These are phyloP conservation scores for Planococcus citri DNA, from an alignment of 1,140 invertebrate species.

Conservation along the genomic window DNA sequence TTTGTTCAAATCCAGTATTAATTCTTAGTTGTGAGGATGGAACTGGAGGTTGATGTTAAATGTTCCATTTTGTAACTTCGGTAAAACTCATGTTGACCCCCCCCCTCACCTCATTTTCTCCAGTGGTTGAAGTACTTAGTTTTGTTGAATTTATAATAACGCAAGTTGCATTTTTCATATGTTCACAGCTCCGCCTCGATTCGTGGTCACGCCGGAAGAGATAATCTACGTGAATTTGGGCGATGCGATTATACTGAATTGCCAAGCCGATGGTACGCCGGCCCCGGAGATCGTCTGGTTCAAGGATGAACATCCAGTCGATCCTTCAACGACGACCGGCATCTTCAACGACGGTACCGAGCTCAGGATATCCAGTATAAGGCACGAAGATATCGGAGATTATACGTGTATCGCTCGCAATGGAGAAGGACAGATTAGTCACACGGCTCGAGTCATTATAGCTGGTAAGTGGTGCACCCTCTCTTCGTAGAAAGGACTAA, in stretches of 20 bases:
- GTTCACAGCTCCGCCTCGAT: constrained; percentile 65
- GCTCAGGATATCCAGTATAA: constrained; percentile 76
- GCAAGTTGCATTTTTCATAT: constrained; percentile 19
- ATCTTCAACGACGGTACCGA: constrained; percentile 86
- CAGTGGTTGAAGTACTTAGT: no score
- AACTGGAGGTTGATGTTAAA: no score
- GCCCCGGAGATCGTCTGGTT: constrained; percentile 84
- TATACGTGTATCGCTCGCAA: constrained; percentile 90
- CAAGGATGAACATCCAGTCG: constrained; percentile 78
- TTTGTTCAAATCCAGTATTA: no score
- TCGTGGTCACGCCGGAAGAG: constrained; percentile 81
- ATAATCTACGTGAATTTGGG: constrained; percentile 92
- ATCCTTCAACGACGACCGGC: constrained; percentile 65
- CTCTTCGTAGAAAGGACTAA: neutral
- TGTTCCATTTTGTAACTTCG: no score
- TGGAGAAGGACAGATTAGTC: constrained; percentile 84
- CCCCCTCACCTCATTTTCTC: no score
- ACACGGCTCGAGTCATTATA: constrained; percentile 86
- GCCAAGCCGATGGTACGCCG: constrained; percentile 84
- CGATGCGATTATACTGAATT: constrained; percentile 87
- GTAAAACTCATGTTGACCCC: no score
- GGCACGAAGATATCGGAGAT: constrained; percentile 84
- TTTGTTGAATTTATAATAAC: no score
- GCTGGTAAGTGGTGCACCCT: constrained; percentile 52
- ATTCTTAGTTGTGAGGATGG: no score